A percentile compares a stretch with the other conserved stretches of the same genome.
Conservation (phyloP, 2,888 invertebrate genomes). For the Caenorhabditis sp. region DNA sequence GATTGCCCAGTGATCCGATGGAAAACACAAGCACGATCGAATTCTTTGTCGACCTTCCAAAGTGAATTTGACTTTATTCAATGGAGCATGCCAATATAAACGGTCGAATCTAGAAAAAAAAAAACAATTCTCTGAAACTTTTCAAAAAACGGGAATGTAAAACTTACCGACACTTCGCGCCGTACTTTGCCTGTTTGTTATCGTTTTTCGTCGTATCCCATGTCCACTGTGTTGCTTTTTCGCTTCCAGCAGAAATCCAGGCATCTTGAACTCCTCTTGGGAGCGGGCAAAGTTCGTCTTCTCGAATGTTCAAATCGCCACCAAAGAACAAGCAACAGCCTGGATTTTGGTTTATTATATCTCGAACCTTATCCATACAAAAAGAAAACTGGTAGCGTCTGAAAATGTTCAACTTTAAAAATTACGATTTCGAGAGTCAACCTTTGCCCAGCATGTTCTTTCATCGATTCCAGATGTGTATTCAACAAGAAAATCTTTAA, state of each 20-base stretch:
- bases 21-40: constrained; percentile 56
- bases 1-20: constrained; percentile 68
- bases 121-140: neutral
- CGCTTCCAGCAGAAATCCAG: constrained; percentile 75
- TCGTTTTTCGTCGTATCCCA: constrained; percentile 76
- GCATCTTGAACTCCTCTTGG: constrained; percentile 71
- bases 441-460: constrained; percentile 69
- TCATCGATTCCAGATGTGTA: constrained; percentile 76
- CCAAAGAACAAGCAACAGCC: constrained; percentile 74
- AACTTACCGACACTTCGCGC: constrained; percentile 10
- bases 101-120: constrained; percentile 43
- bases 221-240: constrained; percentile 74
- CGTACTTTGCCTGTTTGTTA: constrained; percentile 71
- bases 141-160: neutral
- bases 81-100: constrained; percentile 50
- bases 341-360: constrained; percentile 35
- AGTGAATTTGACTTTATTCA: constrained; percentile 52
- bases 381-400: constrained; percentile 44
- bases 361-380: constrained; percentile 52
- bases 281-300: constrained; percentile 74
- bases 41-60: constrained; percentile 62
- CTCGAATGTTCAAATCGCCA: constrained; percentile 77
- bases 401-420: neutral
- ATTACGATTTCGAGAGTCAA: neutral
- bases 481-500: constrained; percentile 73